Conservation (phyloP, 2,797 vertebrate species). For the Gallirallus australis region DNA sequence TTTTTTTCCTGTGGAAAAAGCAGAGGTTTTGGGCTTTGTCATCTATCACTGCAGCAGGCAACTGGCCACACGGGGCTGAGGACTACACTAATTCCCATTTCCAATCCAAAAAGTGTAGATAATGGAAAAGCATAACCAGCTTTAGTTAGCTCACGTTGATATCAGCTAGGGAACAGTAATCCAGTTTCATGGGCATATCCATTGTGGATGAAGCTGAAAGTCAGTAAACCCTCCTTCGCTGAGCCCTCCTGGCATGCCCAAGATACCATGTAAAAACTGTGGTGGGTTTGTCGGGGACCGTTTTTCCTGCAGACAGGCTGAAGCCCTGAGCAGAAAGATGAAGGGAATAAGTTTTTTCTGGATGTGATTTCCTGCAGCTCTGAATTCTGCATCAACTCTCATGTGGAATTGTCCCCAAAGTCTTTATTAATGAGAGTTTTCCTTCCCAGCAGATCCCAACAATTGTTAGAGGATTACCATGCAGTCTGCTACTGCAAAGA, state of each 20-base stretch:
- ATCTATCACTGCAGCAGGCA: neutral
- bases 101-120: neutral
- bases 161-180: neutral
- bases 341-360: neutral
- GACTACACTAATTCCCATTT: neutral
- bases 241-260: neutral
- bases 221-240: rapidly evolving
- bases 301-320: neutral
- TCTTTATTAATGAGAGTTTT: constrained; percentile 35
- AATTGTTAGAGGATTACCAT: constrained; percentile 12
- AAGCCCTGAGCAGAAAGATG: neutral
- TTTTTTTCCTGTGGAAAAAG: neutral
- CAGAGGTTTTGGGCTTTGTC: neutral
- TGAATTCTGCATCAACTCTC: neutral
- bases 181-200: neutral
- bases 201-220: neutral
- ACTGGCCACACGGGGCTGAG: neutral
- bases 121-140: neutral
- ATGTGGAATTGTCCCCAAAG: neutral
- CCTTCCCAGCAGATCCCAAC: neutral
- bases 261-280: rapidly evolving
- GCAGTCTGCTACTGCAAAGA: constrained; percentile 17
- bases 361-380: neutral
- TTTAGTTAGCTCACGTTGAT: neutral
- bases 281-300: neutral